Conservation (phyloP, 2,113 vertebrate species). For the Solenodon paradoxus region DNA sequence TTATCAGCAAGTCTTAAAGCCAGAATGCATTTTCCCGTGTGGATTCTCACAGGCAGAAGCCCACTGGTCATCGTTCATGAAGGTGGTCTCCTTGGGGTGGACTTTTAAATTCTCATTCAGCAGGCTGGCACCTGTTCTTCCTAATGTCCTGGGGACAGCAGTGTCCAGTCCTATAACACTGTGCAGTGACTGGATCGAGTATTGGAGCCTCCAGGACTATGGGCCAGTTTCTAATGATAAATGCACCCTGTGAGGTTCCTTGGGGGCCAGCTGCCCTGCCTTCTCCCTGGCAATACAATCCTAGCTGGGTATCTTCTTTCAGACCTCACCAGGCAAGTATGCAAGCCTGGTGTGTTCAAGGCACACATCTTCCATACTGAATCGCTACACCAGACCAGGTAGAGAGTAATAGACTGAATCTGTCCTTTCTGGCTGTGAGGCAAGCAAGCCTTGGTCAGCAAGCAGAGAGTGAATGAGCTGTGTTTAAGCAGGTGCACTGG, state of each 20-base stretch:
- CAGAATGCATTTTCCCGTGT: background rate
- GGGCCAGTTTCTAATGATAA: background rate
- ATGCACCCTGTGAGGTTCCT: fast-evolving
- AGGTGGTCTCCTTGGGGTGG: background rate
- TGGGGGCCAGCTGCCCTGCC: background rate
- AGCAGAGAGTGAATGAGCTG: background rate
- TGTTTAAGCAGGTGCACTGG: background rate
- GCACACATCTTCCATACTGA: fast-evolving
- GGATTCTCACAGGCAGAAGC: background rate
- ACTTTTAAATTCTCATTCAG: background rate
- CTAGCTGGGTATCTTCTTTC: background rate
- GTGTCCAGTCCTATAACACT: background rate
- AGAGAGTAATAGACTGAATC: background rate
- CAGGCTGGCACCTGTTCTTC: background rate
- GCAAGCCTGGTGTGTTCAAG: fast-evolving
- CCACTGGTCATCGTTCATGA: background rate
- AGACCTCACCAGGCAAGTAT: background rate
- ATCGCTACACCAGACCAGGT: fast-evolving
- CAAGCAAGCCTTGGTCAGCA: background rate
- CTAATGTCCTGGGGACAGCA: background rate
- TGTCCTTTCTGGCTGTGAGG: background rate
- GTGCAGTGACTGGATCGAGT: background rate
- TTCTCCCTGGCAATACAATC: background rate
- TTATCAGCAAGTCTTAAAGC: background rate
- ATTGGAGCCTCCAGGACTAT: background rate